Base-by-base conservation (phyloP, 2,797 vertebrate genomes). In the Xyrichtys novacula region DNA sequence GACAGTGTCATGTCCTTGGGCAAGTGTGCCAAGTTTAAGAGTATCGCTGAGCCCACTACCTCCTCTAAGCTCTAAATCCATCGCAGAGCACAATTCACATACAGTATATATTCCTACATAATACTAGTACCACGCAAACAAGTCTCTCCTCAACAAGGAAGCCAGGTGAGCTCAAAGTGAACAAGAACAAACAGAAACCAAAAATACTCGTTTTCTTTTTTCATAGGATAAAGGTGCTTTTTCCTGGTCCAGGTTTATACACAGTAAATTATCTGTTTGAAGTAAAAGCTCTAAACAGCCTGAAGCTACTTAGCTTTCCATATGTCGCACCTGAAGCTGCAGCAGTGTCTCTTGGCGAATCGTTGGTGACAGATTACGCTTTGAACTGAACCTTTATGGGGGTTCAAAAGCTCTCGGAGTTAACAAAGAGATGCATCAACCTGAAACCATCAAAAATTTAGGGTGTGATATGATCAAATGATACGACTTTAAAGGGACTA, bases 1-100 rank as follows among this genome's bases (percentile, higher is more conserved):
- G 83, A 77, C 85, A 74, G 80, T 65, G 69, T 79, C 64, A 28
- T 81, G 86, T 91, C 89, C 86, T 89, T 91, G 84, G 83, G 84
- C 53, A 28, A 55, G 68, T 58, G 74, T 78, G 76, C 75, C 78
- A 82, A 80, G 54, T 90, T 85, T 84, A 88, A 86, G 80, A 83
- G 80, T 78, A 85, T 86, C 76, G 74, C 74, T 15, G 32, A 80
- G 73, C 82, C 71, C 73, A 81, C 80, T 66, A 63, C 81, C 70
- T 78, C 53, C 57, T 73, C 60, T 81, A 85, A 89, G 85, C 82
- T 71, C 50, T 80, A 84, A 84, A 84, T 88, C 81, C 81, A 69
- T 71, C 64, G 26, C 75, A 40, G 44, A 75, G 65, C 52, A 49
- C 49, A 77, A 79, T 63, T 69, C 72, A 68, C 67, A n/a, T n/a